Evolutionary conservation across 1,140 invertebrate genomes (phyloP).

Genomic region (Helicoverpa zea): DNA sequence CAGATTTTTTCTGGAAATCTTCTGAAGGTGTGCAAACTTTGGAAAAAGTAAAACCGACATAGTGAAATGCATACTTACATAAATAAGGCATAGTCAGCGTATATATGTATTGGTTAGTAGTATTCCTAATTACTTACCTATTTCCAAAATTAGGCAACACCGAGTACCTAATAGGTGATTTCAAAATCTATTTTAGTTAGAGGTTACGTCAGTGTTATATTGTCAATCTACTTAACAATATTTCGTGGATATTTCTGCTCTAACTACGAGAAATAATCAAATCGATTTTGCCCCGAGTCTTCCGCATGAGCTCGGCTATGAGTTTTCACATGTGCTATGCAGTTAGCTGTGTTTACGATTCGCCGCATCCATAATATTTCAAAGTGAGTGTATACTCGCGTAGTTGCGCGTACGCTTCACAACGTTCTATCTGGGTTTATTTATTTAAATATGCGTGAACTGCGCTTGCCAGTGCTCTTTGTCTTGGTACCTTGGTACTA

Average conservation of each 20-base stretch:
- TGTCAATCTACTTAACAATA: not conserved
- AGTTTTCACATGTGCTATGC: not conserved
- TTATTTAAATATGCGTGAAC: conserved; percentile 84
- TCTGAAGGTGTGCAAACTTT: too few species aligned
- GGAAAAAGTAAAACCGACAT: not conserved
- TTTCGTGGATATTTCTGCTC: not conserved
- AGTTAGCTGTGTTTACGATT: not conserved
- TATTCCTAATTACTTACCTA: too few species aligned
- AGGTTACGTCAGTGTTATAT: not conserved
- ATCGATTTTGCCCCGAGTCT: too few species aligned
- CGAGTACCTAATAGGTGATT: not conserved
- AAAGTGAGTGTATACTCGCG: conserved; percentile 30
- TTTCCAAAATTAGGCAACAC: not conserved
- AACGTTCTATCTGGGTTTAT: conserved; percentile 78
- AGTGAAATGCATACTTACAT: too few species aligned
- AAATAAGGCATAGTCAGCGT: too few species aligned
- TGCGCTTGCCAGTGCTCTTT: conserved; percentile 72
- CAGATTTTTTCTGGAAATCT: not conserved
- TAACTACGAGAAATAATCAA: too few species aligned
- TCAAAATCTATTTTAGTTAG: too few species aligned
- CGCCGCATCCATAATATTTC: conserved; percentile 53
- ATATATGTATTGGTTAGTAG: too few species aligned
- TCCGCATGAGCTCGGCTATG: too few species aligned
- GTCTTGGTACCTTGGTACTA: conserved; percentile 72
- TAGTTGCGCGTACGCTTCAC: conserved; percentile 67